Evolutionary conservation across 2,113 vertebrate species (phyloP).

Genomic region (Nanger granti): DNA sequence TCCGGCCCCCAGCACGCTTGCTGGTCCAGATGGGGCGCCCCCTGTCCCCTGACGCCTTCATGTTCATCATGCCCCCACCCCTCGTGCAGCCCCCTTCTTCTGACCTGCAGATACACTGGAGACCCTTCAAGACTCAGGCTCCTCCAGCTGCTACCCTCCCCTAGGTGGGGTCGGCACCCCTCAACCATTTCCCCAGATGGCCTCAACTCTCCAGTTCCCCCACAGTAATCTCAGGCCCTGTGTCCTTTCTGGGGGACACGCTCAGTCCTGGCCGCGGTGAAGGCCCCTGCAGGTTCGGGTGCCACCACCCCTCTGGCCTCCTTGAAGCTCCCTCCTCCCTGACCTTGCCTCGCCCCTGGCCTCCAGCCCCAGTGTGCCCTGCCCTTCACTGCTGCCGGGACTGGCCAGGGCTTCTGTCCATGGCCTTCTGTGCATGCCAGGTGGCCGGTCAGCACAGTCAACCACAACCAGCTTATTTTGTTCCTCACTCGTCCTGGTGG

Average conservation of each 20-base stretch:
- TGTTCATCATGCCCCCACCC: too few relatives aligned
- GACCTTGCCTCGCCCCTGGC: rapidly evolving
- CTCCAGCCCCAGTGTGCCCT: background rate
- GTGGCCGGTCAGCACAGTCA: rapidly evolving
- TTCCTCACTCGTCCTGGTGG: background rate
- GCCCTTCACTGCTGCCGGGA: rapidly evolving
- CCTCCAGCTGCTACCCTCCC: background rate
- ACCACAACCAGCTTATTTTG: too few relatives aligned
- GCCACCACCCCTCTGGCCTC: background rate
- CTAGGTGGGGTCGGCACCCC: background rate
- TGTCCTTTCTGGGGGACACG: background rate
- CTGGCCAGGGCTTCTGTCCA: background rate
- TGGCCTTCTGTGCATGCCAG: background rate
- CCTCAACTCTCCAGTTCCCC: rapidly evolving
- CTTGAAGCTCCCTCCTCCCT: background rate
- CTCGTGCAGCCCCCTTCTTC: too few relatives aligned
- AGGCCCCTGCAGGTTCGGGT: too few relatives aligned
- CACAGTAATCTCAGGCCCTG: background rate
- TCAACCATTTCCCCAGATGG: rapidly evolving
- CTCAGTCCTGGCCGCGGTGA: background rate
- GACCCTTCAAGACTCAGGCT: background rate
- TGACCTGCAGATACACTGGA: background rate
- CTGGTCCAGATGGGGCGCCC: background rate
- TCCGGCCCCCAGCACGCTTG: background rate
- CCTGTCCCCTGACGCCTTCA: background rate